phyloP scores from a whole-genome alignment of 2,888 invertebrate genomes.

The Lacanobia oleracea region DNA sequence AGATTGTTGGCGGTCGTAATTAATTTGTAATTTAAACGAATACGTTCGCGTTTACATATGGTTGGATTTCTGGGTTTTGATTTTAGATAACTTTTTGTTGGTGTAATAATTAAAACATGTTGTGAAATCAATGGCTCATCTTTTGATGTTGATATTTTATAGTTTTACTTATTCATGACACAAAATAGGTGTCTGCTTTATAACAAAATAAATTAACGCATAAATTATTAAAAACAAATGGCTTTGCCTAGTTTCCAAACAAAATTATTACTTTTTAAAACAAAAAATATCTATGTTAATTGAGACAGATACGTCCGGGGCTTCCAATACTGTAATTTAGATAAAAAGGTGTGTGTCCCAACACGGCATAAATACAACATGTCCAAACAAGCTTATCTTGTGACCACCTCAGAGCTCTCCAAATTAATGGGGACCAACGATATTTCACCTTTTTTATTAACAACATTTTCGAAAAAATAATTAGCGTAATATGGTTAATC shows the following conservation, averaged over 20 bases:
- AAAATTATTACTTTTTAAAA: constrained; percentile 61
- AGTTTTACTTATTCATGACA: not conserved
- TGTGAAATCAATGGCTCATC: constrained; percentile 13
- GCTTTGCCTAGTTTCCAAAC: constrained; percentile 58
- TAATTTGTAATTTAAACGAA: constrained; percentile 77
- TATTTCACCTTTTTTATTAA: constrained; percentile 73
- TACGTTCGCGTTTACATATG: constrained; percentile 60
- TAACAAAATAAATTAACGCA: constrained; percentile 33
- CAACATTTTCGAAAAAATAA: constrained; percentile 60
- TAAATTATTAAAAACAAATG: constrained; percentile 60
- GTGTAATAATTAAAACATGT: constrained; percentile 2
- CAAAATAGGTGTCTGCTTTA: constrained; percentile 9
- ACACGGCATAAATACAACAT: constrained; percentile 85
- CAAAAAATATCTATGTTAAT: constrained; percentile 77
- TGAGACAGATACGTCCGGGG: constrained; percentile 82
- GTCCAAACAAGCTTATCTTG: constrained; percentile 86
- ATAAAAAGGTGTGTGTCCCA: constrained; percentile 82
- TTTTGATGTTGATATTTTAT: not conserved
- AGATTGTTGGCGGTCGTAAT: constrained; percentile 75
- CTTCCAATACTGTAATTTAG: constrained; percentile 88
- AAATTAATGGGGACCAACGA: constrained; percentile 83
- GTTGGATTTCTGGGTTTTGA: constrained; percentile 37
- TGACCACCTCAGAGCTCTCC: constrained; percentile 86
- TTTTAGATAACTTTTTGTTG: constrained; percentile 15
- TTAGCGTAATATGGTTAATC: constrained; percentile 68